Conservation (phyloP, 2,888 invertebrate genomes). For the Deilephila porcellus region DNA sequence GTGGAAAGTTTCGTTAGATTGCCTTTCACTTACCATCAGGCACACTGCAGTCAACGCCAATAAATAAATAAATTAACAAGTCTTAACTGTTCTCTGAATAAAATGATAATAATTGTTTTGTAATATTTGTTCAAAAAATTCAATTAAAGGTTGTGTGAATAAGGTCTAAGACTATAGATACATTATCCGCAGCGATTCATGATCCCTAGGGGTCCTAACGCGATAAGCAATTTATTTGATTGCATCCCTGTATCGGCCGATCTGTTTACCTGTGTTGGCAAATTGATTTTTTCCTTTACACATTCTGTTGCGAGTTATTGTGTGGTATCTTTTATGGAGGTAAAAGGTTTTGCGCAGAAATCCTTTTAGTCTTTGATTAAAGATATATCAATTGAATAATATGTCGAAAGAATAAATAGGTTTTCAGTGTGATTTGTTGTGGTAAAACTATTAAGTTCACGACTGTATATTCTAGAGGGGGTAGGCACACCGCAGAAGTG, state of each 20-base stretch:
- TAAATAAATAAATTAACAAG: background rate
- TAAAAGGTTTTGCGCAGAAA: too few species aligned
- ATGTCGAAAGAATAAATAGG: too few species aligned
- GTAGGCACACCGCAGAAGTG: too few species aligned
- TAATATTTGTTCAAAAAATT: background rate
- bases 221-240: conserved; percentile 26
- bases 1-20: too few species aligned
- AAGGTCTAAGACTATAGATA: background rate
- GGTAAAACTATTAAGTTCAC: too few species aligned
- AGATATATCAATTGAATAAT: too few species aligned
- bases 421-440: too few species aligned
- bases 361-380: too few species aligned
- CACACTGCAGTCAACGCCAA: background rate
- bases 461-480: too few species aligned
- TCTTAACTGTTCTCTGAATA: background rate
- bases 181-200: background rate
- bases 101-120: background rate
- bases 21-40: too few species aligned
- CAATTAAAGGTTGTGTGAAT: background rate
- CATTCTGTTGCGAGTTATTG: background rate
- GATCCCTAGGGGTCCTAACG: background rate
- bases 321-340: background rate
- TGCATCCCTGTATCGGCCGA: conserved; percentile 2
- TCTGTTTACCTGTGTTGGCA: conserved; percentile 8
- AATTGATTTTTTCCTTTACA: conserved; percentile 19